Conservation (phyloP, 2,888 invertebrate species). For the Acronicta psi region DNA sequence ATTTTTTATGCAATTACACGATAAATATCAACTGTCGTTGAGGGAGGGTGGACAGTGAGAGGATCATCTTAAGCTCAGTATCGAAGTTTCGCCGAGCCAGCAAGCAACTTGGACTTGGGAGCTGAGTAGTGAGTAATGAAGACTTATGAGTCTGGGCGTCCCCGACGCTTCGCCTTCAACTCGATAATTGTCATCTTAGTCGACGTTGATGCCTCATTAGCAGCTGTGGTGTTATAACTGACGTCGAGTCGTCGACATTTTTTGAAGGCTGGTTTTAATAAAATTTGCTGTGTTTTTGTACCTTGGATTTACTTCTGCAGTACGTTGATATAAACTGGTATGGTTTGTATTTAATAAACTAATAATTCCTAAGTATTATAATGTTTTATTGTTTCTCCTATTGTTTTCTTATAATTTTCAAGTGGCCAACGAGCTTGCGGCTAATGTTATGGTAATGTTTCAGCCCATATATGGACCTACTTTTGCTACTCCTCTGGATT, state of each 20-base stretch:
- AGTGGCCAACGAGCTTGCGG: no score
- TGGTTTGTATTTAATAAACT: no score
- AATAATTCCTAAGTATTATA: no score
- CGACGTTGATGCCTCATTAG: conserved; percentile 48
- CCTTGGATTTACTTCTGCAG: no score
- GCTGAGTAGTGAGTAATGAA: conserved; percentile 86
- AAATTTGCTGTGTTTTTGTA: conserved; percentile 3
- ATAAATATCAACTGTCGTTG: conserved; percentile 35
- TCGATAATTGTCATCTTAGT: conserved; percentile 77
- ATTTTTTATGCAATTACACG: conserved; percentile 35
- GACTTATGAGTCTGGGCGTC: conserved; percentile 84
- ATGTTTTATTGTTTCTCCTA: no score
- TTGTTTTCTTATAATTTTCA: no score
- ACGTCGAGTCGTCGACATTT: conserved; percentile 31
- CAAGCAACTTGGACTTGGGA: conserved; percentile 62
- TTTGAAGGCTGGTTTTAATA: conserved; percentile 20
- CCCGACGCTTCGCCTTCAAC: conserved; percentile 51
- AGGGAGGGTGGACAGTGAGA: conserved; percentile 40
- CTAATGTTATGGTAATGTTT: no score
- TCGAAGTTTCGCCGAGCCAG: conserved; percentile 73
- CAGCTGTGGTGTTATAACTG: conserved; percentile 28
- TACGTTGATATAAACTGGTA: no score
- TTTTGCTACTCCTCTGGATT: no score
- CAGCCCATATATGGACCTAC: no score
- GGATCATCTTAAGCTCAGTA: conserved; percentile 69